Base-by-base conservation (phyloP, 1,140 invertebrate genomes). In the Drosophila lowei region DNA sequence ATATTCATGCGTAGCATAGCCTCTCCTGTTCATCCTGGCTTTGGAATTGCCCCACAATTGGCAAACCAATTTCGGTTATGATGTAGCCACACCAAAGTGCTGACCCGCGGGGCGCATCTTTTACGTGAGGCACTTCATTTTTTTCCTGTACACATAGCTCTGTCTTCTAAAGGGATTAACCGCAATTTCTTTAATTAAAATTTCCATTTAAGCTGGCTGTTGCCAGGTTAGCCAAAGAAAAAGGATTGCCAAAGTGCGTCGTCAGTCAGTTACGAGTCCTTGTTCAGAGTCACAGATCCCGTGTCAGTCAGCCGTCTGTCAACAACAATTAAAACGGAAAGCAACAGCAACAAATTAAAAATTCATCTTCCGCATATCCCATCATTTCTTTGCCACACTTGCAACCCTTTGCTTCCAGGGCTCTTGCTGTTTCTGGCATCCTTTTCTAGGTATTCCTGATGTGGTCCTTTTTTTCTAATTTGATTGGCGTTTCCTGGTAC, bases 171-270 rank as follows among this genome's bases (percentile, higher is more conserved):
- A 84, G 79, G 76, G 77, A 90, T 90, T 90, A 90, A 86, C 89
- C 84, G 89, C 89, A 90, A 90, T 90, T 90, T 90, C 81, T 89
- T 89, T 90, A 90, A 90, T 90, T 90, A 90, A 90, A 89, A 90
- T 83, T 86, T 89, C 65, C 63, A 68, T 77, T 63, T 68, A 71
- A 73, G 48, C 25, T 43, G 41, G 28, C 2, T 41, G 53, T 15
- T 41, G 41, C 7, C 13, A 11, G 25, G 56, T 30, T 8, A 46
- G 43, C 46, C 18, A 49, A 54, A 52, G 48, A 59, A 59, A 85
- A 86, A 86, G 81, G 81, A 86, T 86, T 88, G 84, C 73, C 73
- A 83, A 88, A 88, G 88, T 88, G 79, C 84, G 83, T 75, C 83
- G 83, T 88, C 83, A 88, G 77, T 74, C 79, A 83, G 79, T 77